Evolutionary conservation across 2,888 invertebrate species (phyloP).

Genomic region (Caenorhabditis macrosperma): DNA sequence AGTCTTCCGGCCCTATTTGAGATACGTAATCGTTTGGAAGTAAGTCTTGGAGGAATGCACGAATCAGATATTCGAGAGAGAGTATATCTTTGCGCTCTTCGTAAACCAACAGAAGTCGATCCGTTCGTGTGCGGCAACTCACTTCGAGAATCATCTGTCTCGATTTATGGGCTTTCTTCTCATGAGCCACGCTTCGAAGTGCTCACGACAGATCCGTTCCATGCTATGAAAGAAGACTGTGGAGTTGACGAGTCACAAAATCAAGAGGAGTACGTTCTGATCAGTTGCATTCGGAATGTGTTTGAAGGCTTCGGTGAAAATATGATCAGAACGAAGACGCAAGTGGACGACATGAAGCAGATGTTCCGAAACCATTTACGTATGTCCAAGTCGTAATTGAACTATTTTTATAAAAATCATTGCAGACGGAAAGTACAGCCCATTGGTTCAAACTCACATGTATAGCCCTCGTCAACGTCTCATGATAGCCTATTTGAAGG

Average conservation of each 20-base stretch:
- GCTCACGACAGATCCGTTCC: slow-evolving; percentile 51
- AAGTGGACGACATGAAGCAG: slow-evolving; percentile 23
- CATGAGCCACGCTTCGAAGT: slow-evolving; percentile 45
- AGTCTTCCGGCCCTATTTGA: slow-evolving; percentile 50
- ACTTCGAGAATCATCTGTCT: slow-evolving; percentile 30
- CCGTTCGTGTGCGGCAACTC: background rate
- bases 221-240: slow-evolving; percentile 50
- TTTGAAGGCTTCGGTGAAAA: slow-evolving; percentile 38
- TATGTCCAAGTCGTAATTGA: slow-evolving; percentile 11
- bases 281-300: slow-evolving; percentile 44
- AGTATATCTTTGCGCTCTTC: slow-evolving; percentile 36
- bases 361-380: slow-evolving; percentile 53
- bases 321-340: slow-evolving; percentile 13
- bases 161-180: slow-evolving; percentile 13
- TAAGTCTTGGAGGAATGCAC: slow-evolving; percentile 17
- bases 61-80: slow-evolving; percentile 31
- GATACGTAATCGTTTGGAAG: slow-evolving; percentile 50
- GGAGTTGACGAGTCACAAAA: slow-evolving; percentile 49
- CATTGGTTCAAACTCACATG: slow-evolving; percentile 37
- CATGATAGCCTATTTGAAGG: slow-evolving; percentile 63
- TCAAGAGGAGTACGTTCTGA: slow-evolving; percentile 49
- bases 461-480: slow-evolving; percentile 73
- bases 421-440: slow-evolving; percentile 51
- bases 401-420: background rate
- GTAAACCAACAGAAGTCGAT: background rate